Conservation (phyloP, 2,888 invertebrate genomes). For the Acleris laterana region DNA sequence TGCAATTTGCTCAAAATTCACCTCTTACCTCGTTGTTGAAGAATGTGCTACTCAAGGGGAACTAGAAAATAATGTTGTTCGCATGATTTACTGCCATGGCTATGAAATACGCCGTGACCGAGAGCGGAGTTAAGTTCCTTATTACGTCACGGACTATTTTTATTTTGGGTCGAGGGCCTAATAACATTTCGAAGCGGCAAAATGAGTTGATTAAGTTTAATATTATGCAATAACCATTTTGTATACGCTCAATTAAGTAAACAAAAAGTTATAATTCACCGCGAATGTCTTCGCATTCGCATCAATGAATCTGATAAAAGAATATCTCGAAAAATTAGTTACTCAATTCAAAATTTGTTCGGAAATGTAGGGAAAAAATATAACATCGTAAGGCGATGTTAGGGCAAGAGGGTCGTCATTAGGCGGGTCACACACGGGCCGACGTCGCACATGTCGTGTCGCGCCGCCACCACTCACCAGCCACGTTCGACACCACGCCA, state of each 20-base stretch:
- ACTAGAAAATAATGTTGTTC: slow-evolving; percentile 35
- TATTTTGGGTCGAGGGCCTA: background rate
- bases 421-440: slow-evolving; percentile 38
- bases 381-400: slow-evolving; percentile 14
- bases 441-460: slow-evolving; percentile 56
- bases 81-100: slow-evolving; percentile 29
- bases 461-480: slow-evolving; percentile 55
- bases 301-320: too few relatives aligned
- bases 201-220: background rate
- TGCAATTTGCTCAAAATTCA: slow-evolving; percentile 26
- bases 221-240: too few relatives aligned
- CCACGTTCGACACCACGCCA: slow-evolving; percentile 63
- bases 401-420: slow-evolving; percentile 32
- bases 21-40: slow-evolving; percentile 11
- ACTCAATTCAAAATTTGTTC: background rate
- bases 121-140: slow-evolving; percentile 12
- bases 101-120: slow-evolving; percentile 26
- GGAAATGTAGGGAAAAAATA: slow-evolving; percentile 31
- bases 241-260: too few relatives aligned
- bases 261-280: too few relatives aligned
- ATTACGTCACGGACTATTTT: slow-evolving; percentile 16
- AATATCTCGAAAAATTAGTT: too few relatives aligned
- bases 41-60: slow-evolving; percentile 12
- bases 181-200: too few relatives aligned
- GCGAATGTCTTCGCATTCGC: too few relatives aligned